These are phyloP conservation scores for Sebastes elongatus DNA, from an alignment of 2,797 vertebrate species.

Conservation along the genomic window DNA sequence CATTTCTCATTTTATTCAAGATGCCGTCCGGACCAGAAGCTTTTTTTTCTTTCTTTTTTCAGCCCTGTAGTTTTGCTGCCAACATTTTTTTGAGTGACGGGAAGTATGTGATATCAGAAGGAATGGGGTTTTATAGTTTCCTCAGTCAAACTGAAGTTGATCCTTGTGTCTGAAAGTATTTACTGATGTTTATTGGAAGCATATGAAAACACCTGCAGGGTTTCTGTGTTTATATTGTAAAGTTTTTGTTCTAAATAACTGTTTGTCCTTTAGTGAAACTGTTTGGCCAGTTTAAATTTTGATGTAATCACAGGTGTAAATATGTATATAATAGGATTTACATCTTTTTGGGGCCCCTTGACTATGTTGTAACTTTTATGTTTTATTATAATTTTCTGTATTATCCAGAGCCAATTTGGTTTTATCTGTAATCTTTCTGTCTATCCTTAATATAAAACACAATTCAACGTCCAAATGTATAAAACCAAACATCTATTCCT, in stretches of 20 bases:
- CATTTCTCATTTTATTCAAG: slow-evolving; percentile 33
- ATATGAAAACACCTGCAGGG: background rate
- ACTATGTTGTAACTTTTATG: background rate
- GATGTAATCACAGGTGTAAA: background rate
- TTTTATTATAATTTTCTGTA: background rate
- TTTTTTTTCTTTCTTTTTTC: background rate
- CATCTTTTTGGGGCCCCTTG: background rate
- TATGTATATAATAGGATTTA: background rate
- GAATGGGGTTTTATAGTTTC: slow-evolving; percentile 15
- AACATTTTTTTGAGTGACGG: slow-evolving; percentile 6
- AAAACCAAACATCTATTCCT: background rate
- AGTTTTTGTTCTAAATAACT: background rate
- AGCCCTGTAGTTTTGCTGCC: slow-evolving; percentile 13
- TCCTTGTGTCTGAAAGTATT: background rate
- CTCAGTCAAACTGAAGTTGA: background rate
- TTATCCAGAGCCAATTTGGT: background rate
- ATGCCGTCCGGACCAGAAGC: slow-evolving; percentile 21
- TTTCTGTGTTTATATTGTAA: background rate
- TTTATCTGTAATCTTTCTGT: background rate
- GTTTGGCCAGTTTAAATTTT: background rate
- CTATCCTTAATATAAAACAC: background rate
- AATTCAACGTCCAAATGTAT: background rate
- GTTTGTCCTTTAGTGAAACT: background rate
- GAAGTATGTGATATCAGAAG: slow-evolving; percentile 5
- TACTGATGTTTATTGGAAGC: background rate